A percentile compares a stretch with the other conserved stretches of the same genome.
These are phyloP conservation scores for Ichneumoninae sp. DNA, from an alignment of 2,888 invertebrate genomes.

Conservation along the genomic window DNA sequence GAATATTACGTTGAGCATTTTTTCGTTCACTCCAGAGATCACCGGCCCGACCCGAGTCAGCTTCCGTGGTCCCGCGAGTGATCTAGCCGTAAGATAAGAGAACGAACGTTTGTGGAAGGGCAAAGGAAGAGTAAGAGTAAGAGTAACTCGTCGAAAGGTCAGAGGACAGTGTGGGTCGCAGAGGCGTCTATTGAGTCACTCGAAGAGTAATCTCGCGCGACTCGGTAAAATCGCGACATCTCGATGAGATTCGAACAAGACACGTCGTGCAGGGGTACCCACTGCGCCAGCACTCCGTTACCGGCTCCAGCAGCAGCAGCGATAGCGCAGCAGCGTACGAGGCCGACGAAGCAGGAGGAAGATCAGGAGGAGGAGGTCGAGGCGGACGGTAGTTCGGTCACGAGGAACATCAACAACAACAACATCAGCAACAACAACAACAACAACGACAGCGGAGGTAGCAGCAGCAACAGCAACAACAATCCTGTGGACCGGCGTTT, in stretches of 20 bases:
- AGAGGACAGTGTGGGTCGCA: conserved; percentile 67
- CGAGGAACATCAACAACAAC: conserved; percentile 43
- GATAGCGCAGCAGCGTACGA: conserved; percentile 63
- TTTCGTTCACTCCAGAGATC: not conserved
- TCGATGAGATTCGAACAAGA: conserved; percentile 91
- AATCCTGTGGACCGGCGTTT: conserved; percentile 45
- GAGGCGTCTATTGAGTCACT: conserved; percentile 80
- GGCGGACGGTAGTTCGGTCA: conserved; percentile 66
- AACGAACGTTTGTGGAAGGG: not conserved
- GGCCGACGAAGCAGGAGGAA: conserved; percentile 67
- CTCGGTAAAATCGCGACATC: conserved; percentile 87
- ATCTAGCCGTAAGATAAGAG: not conserved
- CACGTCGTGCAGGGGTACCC: conserved; percentile 86
- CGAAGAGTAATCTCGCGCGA: conserved; percentile 87
- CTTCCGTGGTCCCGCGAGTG: not conserved
- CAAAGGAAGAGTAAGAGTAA: not conserved
- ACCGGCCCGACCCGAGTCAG: not conserved
- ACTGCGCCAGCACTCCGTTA: conserved; percentile 86
- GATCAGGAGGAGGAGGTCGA: conserved; percentile 74
- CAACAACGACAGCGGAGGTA: not conserved
- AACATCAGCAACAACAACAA: conserved; percentile 37
- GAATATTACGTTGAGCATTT: not conserved
- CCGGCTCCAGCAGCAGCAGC: conserved; percentile 80
- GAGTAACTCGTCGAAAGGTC: not conserved
- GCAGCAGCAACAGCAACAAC: conserved; percentile 22